phyloP scores from a whole-genome alignment of 2,113 vertebrate genomes.

The Salvelinus sp. region DNA sequence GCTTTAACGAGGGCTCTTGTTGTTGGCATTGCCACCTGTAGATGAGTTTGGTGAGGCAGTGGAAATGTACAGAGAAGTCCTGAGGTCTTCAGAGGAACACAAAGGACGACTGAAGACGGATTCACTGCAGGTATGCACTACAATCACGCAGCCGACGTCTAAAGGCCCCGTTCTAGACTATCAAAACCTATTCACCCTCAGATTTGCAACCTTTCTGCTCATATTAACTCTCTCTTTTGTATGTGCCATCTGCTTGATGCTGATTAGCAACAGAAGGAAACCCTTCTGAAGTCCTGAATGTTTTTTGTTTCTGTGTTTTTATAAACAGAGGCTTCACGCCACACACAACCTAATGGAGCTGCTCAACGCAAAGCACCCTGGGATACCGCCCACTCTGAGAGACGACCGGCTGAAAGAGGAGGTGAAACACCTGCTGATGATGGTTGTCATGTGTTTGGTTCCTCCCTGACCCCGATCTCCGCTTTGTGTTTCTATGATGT shows the following conservation, averaged over 20 bases:
- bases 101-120: slow-evolving; percentile 96
- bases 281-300: too few species aligned
- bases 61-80: slow-evolving; percentile 93
- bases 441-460: not conserved
- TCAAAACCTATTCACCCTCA: too few species aligned
- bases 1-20: not conserved
- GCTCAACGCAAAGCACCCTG: slow-evolving; percentile 85
- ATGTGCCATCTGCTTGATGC: not conserved
- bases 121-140: slow-evolving; percentile 85
- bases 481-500: not conserved
- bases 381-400: slow-evolving; percentile 91
- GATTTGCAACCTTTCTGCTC: too few species aligned
- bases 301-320: slow-evolving; percentile 7
- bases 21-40: slow-evolving; percentile 53
- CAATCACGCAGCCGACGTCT: not conserved
- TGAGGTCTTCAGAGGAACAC: slow-evolving; percentile 96
- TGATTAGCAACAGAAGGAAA: not conserved
- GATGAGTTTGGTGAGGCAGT: slow-evolving; percentile 84
- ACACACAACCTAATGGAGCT: slow-evolving; percentile 96
- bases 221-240: not conserved
- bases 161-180: not conserved
- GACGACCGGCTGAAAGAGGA: slow-evolving; percentile 91
- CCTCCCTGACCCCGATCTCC: not conserved
- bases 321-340: slow-evolving; percentile 89
- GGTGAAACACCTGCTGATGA: slow-evolving; percentile 63